Conservation (phyloP, 2,113 vertebrate genomes). For the Erythrocercus mccallii region DNA sequence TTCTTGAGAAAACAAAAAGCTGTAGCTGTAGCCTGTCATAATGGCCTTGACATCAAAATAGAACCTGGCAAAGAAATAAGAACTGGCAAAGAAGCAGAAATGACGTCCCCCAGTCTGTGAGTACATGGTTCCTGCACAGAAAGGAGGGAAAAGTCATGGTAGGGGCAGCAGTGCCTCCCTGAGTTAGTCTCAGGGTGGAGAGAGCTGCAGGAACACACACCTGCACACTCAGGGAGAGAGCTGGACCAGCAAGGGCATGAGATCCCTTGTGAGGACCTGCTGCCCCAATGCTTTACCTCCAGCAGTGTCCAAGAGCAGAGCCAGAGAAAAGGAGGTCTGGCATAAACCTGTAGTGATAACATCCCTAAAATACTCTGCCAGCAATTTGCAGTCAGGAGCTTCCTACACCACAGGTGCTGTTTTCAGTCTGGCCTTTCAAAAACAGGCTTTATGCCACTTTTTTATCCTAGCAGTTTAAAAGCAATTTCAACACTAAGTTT, state of each 20-base stretch:
- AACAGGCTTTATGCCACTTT: background rate
- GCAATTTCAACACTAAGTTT: background rate
- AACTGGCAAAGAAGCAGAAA: background rate
- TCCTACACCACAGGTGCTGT: background rate
- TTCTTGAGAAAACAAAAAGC: background rate
- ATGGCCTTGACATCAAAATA: background rate
- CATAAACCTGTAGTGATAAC: background rate
- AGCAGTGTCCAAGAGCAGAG: background rate
- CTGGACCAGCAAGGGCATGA: background rate
- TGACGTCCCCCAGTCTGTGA: background rate
- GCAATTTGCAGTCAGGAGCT: background rate
- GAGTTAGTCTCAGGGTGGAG: background rate
- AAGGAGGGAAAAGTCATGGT: background rate
- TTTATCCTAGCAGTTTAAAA: background rate
- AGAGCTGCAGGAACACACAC: background rate
- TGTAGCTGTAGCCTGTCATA: background rate
- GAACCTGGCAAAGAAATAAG: background rate
- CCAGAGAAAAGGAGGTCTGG: background rate
- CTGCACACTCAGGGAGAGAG: background rate
- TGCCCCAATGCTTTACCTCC: background rate
- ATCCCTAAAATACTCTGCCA: background rate
- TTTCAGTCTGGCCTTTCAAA: constrained; percentile 6
- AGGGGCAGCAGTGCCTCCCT: rapidly evolving
- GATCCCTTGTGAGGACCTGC: background rate
- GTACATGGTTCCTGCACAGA: background rate